These are phyloP conservation scores for Drosophila lutescens DNA, from an alignment of 2,888 invertebrate genomes.

Conservation along the genomic window DNA sequence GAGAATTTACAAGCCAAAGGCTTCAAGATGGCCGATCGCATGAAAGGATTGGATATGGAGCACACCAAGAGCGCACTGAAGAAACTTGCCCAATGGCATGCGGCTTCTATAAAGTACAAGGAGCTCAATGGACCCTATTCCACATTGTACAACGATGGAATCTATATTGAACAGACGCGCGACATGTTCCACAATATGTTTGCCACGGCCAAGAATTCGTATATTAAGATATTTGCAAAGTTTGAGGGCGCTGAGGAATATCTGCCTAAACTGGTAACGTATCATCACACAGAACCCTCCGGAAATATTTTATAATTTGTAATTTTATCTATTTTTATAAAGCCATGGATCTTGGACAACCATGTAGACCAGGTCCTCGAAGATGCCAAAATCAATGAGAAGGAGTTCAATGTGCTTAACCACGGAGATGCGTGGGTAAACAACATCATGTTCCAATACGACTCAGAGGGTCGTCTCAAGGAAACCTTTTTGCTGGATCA, in stretches of 20 bases:
- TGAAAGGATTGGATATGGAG: conserved; percentile 81
- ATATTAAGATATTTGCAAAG: conserved; percentile 12
- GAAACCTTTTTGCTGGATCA: conserved; percentile 80
- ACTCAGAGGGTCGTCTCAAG: conserved; percentile 48
- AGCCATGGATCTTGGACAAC: conserved; percentile 17
- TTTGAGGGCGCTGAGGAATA: conserved; percentile 27
- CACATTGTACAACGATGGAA: conserved; percentile 52
- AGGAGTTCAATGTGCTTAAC: conserved; percentile 71
- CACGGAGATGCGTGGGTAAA: conserved; percentile 83
- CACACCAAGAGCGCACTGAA: conserved; percentile 82
- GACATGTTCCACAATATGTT: conserved; percentile 55
- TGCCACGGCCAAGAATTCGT: conserved; percentile 35
- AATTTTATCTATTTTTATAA: not conserved
- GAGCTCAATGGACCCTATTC: conserved; percentile 73
- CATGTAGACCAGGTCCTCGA: conserved; percentile 52
- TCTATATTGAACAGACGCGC: conserved; percentile 38
- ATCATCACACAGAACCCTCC: no score
- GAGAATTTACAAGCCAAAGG: conserved; percentile 68
- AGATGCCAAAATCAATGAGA: conserved; percentile 36
- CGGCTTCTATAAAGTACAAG: conserved; percentile 84
- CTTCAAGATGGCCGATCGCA: conserved; percentile 69
- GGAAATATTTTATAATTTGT: not conserved
- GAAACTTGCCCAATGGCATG: conserved; percentile 85
- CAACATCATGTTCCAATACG: conserved; percentile 82
- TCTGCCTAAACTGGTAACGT: conserved; percentile 17